These are phyloP conservation scores for Agonopterix heracliana DNA, from an alignment of 2,888 invertebrate genomes.

Conservation along the genomic window DNA sequence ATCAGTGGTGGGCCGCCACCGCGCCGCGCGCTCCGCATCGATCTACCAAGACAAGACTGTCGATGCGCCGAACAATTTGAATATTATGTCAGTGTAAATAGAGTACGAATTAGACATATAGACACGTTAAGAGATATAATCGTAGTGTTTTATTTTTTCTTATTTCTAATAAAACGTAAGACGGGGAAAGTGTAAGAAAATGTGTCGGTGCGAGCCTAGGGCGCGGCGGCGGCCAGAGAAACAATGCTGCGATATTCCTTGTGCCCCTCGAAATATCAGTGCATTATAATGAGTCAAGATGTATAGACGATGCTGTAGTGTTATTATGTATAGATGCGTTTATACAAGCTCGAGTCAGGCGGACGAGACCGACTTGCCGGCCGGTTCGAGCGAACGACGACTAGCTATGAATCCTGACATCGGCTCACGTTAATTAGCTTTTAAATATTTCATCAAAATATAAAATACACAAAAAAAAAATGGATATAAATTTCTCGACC, in stretches of 20 bases:
- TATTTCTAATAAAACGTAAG: constrained; percentile 45
- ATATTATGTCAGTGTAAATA: constrained; percentile 69
- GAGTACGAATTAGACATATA: constrained; percentile 68
- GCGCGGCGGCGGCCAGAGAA: constrained; percentile 44
- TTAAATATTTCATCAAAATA: constrained; percentile 76
- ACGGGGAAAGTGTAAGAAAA: constrained; percentile 26
- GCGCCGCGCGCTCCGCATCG: constrained; percentile 38
- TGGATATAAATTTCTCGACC: constrained; percentile 76
- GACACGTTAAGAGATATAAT: constrained; percentile 62
- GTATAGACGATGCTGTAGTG: constrained; percentile 65
- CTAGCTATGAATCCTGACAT: constrained; percentile 76
- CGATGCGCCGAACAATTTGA: constrained; percentile 65
- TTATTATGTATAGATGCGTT: constrained; percentile 68
- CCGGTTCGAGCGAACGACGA: constrained; percentile 74
- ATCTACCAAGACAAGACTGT: constrained; percentile 50
- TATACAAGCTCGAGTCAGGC: constrained; percentile 67
- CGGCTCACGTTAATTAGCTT: constrained; percentile 77
- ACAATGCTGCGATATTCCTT: constrained; percentile 72
- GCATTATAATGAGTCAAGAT: constrained; percentile 68
- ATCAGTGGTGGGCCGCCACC: constrained; percentile 44
- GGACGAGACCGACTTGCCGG: constrained; percentile 53
- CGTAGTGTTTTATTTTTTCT: constrained; percentile 63
- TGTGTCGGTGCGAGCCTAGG: constrained; percentile 25
- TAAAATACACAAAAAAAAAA: constrained; percentile 75
- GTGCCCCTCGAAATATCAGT: constrained; percentile 72